phyloP scores from a whole-genome alignment of 1,140 invertebrate genomes.

The Adelges cooleyi region DNA sequence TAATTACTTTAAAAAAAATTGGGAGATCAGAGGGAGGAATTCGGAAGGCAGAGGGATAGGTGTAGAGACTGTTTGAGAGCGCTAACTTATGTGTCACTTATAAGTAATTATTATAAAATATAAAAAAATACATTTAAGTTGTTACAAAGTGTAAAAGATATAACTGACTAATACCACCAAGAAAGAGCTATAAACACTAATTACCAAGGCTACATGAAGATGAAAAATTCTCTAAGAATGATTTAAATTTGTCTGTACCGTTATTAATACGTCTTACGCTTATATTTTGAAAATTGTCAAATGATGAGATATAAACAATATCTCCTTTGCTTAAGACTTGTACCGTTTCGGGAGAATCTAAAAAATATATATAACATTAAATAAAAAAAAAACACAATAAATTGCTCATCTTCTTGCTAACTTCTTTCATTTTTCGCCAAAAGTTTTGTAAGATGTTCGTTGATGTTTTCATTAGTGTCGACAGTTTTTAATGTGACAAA shows the following conservation, averaged over 20 bases:
- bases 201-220: neutral
- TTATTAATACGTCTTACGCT: conserved; percentile 17
- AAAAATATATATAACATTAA: no score
- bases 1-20: no score
- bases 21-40: no score
- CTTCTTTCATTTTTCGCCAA: conserved; percentile 14
- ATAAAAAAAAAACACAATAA: no score
- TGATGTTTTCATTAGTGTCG: conserved; percentile 11
- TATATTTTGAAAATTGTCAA: neutral
- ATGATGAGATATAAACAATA: conserved; percentile 14
- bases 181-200: no score
- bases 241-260: conserved; percentile 20
- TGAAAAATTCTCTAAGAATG: conserved; percentile 14
- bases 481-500: conserved; percentile 3
- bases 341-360: conserved; percentile 11
- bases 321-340: conserved; percentile 2
- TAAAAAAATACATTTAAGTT: no score
- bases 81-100: no score
- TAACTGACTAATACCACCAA: no score
- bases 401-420: neutral
- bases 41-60: no score
- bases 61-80: no score
- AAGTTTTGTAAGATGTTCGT: neutral
- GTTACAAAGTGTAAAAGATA: no score
- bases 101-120: no score